phyloP scores from a whole-genome alignment of 2,888 invertebrate genomes.

The Acholoe squamosa region DNA sequence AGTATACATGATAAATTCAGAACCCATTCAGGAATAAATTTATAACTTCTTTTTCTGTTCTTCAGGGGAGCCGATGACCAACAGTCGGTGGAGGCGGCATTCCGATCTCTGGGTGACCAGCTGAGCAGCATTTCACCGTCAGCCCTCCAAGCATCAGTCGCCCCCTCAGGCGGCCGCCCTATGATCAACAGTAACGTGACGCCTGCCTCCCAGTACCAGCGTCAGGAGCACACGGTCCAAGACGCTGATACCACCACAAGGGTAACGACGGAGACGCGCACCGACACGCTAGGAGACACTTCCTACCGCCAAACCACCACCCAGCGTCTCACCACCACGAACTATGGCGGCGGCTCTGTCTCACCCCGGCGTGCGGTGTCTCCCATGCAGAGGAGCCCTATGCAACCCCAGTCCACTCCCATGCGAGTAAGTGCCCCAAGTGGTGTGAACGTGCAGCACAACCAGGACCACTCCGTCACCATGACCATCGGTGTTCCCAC shows the following conservation, averaged over 20 bases:
- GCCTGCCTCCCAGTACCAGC: not conserved
- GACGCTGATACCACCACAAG: constrained; percentile 65
- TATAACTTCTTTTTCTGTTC: too few relatives aligned
- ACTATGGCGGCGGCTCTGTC: not conserved
- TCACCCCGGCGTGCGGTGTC: not conserved
- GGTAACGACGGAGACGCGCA: constrained; percentile 65
- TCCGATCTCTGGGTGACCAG: constrained; percentile 64
- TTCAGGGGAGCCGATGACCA: constrained; percentile 62
- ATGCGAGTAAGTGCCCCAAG: not conserved
- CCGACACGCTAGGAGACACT: constrained; percentile 65
- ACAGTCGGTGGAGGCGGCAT: constrained; percentile 66
- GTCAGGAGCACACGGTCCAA: constrained; percentile 62
- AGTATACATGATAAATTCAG: too few relatives aligned
- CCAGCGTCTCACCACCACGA: constrained; percentile 59
- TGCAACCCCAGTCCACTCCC: not conserved
- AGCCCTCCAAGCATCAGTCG: not conserved
- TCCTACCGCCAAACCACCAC: constrained; percentile 65
- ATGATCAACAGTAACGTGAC: constrained; percentile 51
- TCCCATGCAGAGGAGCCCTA: not conserved
- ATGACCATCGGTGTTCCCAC: constrained; percentile 65
- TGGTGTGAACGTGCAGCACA: constrained; percentile 64
- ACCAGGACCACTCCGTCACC: constrained; percentile 67
- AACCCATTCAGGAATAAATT: too few relatives aligned
- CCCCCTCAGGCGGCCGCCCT: constrained; percentile 29
- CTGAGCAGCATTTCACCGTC: not conserved